A percentile compares a stretch with the other conserved stretches of the same genome.
Evolutionary conservation across 2,888 invertebrate genomes (phyloP).

Genomic region (Drosophila kokeensis): DNA sequence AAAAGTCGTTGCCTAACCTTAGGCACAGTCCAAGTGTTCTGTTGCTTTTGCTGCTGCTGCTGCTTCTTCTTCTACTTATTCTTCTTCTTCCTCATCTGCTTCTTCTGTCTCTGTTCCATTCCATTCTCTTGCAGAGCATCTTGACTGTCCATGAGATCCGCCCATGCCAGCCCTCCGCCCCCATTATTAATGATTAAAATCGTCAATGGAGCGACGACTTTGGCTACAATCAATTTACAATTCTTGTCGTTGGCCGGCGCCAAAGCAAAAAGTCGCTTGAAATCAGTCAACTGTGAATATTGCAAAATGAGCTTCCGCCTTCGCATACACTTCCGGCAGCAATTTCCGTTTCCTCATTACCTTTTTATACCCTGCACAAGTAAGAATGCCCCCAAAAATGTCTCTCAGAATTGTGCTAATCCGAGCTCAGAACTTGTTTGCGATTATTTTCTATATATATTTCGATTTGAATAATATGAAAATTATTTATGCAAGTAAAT

Average conservation of each 20-base stretch:
- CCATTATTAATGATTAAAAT: conserved; percentile 73
- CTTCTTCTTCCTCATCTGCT: background rate
- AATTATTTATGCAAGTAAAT: background rate
- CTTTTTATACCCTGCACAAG: conserved; percentile 55
- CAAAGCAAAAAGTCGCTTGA: conserved; percentile 67
- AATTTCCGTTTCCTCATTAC: conserved; percentile 81
- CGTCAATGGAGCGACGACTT: conserved; percentile 52
- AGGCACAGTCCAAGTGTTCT: conserved; percentile 52
- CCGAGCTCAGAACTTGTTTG: background rate
- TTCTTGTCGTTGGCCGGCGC: conserved; percentile 50
- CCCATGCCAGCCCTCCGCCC: background rate
- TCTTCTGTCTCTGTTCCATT: conserved; percentile 3
- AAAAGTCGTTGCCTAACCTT: conserved; percentile 69
- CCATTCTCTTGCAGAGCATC: conserved; percentile 26
- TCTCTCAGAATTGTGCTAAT: background rate
- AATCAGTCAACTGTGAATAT: conserved; percentile 76
- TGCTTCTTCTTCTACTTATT: background rate
- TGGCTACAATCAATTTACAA: conserved; percentile 77
- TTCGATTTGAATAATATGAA: background rate
- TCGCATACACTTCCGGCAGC: conserved; percentile 76
- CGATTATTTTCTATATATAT: background rate
- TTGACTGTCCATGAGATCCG: conserved; percentile 40
- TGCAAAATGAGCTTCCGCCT: conserved; percentile 81
- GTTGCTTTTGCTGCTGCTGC: conserved; percentile 10
- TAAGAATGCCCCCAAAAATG: background rate